These are phyloP conservation scores for Glyptemys insculpta DNA, from an alignment of 2,797 vertebrate genomes.

Conservation along the genomic window DNA sequence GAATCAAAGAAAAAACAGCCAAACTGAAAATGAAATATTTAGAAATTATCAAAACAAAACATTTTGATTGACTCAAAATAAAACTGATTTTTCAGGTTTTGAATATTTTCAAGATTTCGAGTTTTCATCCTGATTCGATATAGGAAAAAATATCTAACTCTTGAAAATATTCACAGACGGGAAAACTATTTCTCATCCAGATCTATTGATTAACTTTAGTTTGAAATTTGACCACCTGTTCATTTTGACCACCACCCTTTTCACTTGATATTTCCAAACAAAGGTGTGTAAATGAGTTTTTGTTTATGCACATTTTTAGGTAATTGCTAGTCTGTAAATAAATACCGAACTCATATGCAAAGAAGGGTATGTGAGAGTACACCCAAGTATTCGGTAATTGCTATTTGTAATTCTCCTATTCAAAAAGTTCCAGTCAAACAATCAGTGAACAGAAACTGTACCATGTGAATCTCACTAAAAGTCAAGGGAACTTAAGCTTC, in stretches of 20 bases:
- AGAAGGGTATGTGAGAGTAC: not conserved
- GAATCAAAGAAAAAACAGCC: too few species aligned
- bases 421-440: constrained; percentile 9
- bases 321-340: not conserved
- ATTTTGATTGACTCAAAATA: not conserved
- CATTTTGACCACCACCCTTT: not conserved
- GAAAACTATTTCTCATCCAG: not conserved
- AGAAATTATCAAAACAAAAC: not conserved
- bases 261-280: accelerated
- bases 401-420: not conserved
- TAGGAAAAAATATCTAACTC: not conserved
- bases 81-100: not conserved
- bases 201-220: not conserved
- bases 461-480: not conserved
- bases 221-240: not conserved
- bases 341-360: not conserved
- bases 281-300: accelerated
- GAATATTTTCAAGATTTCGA: not conserved
- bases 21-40: not conserved
- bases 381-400: accelerated
- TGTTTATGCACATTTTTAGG: not conserved
- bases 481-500: not conserved
- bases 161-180: not conserved
- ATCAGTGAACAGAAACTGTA: not conserved
- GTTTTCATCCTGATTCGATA: not conserved